Evolutionary conservation across 2,888 invertebrate species (phyloP).

Genomic region (Oxytorus armatus): DNA sequence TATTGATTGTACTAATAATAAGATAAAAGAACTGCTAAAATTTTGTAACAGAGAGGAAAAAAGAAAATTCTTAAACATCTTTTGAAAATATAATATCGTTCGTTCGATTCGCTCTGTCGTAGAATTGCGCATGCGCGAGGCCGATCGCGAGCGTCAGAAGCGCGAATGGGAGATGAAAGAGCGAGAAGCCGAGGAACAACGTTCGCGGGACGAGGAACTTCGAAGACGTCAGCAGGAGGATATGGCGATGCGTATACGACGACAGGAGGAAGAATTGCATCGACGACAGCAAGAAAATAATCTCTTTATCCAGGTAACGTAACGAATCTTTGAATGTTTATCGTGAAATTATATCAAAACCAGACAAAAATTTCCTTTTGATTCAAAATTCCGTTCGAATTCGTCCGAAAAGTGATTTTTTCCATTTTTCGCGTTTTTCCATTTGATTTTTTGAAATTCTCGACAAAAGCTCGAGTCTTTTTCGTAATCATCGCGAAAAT

Average conservation of each 20-base stretch:
- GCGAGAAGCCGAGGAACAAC: constrained; percentile 92
- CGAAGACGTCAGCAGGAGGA: constrained; percentile 91
- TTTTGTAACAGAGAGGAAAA: not conserved
- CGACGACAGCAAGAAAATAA: constrained; percentile 95
- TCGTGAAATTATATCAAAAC: too few relatives aligned
- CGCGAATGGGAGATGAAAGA: constrained; percentile 93
- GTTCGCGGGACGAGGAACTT: constrained; percentile 89
- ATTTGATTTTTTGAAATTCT: too few relatives aligned
- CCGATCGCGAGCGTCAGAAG: constrained; percentile 94
- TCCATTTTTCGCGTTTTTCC: too few relatives aligned
- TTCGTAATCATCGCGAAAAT: too few relatives aligned
- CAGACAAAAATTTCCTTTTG: too few relatives aligned
- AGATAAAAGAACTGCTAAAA: not conserved
- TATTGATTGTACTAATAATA: too few relatives aligned
- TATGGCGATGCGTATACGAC: constrained; percentile 91
- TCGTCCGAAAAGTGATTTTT: too few relatives aligned
- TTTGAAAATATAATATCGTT: constrained; percentile 22
- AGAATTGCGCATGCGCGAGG: constrained; percentile 93
- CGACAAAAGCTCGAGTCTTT: too few relatives aligned
- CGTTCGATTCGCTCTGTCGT: constrained; percentile 53
- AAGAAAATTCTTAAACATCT: constrained; percentile 8
- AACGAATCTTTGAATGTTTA: too few relatives aligned
- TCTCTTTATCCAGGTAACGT: constrained; percentile 92
- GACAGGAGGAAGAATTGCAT: constrained; percentile 94
- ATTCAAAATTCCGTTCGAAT: too few relatives aligned